These are phyloP conservation scores for Drosophila prolongata DNA, from an alignment of 2,888 invertebrate species.

Conservation along the genomic window DNA sequence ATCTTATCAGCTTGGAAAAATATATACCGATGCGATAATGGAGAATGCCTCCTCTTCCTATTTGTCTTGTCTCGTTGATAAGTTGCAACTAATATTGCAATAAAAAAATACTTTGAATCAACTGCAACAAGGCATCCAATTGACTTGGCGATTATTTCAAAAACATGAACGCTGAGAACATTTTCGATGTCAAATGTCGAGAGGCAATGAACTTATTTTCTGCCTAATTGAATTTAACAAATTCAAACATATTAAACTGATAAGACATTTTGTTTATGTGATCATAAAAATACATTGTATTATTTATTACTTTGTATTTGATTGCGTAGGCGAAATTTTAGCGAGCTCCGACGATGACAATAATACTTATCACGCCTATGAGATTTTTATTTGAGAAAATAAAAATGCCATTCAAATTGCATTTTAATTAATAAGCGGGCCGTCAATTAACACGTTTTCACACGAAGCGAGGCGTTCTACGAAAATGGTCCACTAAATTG, in stretches of 20 bases:
- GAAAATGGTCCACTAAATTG: slow-evolving; percentile 52
- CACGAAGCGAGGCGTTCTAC: slow-evolving; percentile 50
- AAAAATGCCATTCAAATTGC: slow-evolving; percentile 20
- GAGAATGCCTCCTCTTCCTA: slow-evolving; percentile 20
- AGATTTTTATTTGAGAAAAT: slow-evolving; percentile 14
- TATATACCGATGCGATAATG: neutral
- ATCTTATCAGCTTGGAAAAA: slow-evolving; percentile 19
- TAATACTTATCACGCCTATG: slow-evolving; percentile 41
- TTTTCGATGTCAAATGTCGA: slow-evolving; percentile 71
- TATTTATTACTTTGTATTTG: slow-evolving; percentile 51
- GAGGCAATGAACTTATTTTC: slow-evolving; percentile 80
- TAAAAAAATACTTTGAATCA: slow-evolving; percentile 26
- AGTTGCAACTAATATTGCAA: slow-evolving; percentile 31
- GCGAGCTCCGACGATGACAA: slow-evolving; percentile 31
- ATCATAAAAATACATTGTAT: slow-evolving; percentile 56
- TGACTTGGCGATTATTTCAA: slow-evolving; percentile 20
- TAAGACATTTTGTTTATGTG: slow-evolving; percentile 29
- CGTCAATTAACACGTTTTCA: slow-evolving; percentile 66
- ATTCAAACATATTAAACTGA: slow-evolving; percentile 62
- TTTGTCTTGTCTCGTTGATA: slow-evolving; percentile 35
- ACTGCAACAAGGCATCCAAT: slow-evolving; percentile 5
- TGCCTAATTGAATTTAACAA: slow-evolving; percentile 82
- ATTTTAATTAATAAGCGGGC: slow-evolving; percentile 31
- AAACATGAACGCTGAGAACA: slow-evolving; percentile 34
- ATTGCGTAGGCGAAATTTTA: slow-evolving; percentile 31